A percentile compares a stretch with the other conserved stretches of the same genome.
Evolutionary conservation across 2,797 vertebrate species (phyloP).

Genomic region (Acipenser transmontanus): DNA sequence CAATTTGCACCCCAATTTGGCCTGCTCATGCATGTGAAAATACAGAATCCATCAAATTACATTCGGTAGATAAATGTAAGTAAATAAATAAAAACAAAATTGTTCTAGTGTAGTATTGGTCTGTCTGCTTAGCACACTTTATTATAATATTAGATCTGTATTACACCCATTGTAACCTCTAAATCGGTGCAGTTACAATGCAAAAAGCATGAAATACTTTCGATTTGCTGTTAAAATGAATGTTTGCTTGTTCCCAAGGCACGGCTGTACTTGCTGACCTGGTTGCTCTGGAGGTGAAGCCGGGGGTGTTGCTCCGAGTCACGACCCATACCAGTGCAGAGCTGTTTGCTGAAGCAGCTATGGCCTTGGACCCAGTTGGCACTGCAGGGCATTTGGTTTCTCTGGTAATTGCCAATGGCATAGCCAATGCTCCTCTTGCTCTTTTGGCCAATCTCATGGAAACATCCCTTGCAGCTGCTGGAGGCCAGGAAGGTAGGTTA

Average conservation of each 20-base stretch:
- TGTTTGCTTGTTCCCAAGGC: not conserved
- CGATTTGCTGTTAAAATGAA: not conserved
- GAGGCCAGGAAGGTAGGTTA: conserved; percentile 51
- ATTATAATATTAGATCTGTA: too few relatives aligned
- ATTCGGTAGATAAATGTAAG: too few relatives aligned
- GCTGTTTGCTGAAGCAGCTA: conserved; percentile 45
- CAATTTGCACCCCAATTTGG: too few relatives aligned
- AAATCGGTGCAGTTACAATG: too few relatives aligned
- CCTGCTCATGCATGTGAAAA: too few relatives aligned
- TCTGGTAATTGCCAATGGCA: conserved; percentile 58
- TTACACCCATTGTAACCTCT: too few relatives aligned
- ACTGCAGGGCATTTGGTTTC: conserved; percentile 68
- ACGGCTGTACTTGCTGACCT: conserved; percentile 50
- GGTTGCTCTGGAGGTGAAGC: conserved; percentile 56
- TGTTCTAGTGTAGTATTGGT: too few relatives aligned
- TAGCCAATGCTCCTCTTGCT: conserved; percentile 52
- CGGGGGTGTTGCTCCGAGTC: conserved; percentile 56
- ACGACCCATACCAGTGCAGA: conserved; percentile 54
- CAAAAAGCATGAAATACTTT: too few relatives aligned
- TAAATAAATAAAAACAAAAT: too few relatives aligned
- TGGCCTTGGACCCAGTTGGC: conserved; percentile 44
- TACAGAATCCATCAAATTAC: too few relatives aligned
- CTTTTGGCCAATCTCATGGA: conserved; percentile 70
- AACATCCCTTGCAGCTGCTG: conserved; percentile 52
- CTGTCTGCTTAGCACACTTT: too few relatives aligned